Evolutionary conservation across 2,888 invertebrate species (phyloP).

Genomic region (Lasioglossum villosulum): DNA sequence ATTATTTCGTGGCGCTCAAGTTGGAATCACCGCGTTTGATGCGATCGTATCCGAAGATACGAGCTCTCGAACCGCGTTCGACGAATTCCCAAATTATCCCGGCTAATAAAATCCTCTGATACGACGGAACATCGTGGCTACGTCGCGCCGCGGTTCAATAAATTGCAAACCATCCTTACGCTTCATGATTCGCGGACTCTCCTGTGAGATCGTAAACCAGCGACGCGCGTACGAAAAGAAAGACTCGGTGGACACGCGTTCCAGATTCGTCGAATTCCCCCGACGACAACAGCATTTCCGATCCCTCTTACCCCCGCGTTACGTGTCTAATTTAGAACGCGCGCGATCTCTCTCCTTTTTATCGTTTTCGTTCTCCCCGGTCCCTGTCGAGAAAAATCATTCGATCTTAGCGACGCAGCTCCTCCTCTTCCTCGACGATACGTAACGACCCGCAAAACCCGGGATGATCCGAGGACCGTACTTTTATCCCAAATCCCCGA

Average conservation of each 20-base stretch:
- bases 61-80: neutral
- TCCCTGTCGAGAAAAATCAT: neutral
- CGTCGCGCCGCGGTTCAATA: conserved; percentile 39
- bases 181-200: conserved; percentile 33
- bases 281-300: conserved; percentile 65
- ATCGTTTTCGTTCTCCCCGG: neutral
- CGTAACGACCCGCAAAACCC: conserved; percentile 32
- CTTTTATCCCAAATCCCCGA: conserved; percentile 41
- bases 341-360: conserved; percentile 4
- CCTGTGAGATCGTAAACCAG: conserved; percentile 49
- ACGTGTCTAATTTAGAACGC: conserved; percentile 61
- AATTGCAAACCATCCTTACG: conserved; percentile 51
- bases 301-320: conserved; percentile 35
- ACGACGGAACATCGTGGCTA: neutral
- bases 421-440: conserved; percentile 1
- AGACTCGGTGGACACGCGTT: neutral
- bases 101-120: conserved; percentile 22
- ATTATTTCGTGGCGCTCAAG: neutral
- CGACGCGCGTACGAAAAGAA: neutral
- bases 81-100: neutral
- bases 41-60: neutral
- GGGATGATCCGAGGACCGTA: conserved; percentile 15
- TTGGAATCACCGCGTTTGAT: neutral
- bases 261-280: conserved; percentile 61
- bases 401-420: conserved; percentile 2